These are phyloP conservation scores for Pangasius krempfi DNA, from an alignment of 2,797 vertebrate species.

Conservation along the genomic window DNA sequence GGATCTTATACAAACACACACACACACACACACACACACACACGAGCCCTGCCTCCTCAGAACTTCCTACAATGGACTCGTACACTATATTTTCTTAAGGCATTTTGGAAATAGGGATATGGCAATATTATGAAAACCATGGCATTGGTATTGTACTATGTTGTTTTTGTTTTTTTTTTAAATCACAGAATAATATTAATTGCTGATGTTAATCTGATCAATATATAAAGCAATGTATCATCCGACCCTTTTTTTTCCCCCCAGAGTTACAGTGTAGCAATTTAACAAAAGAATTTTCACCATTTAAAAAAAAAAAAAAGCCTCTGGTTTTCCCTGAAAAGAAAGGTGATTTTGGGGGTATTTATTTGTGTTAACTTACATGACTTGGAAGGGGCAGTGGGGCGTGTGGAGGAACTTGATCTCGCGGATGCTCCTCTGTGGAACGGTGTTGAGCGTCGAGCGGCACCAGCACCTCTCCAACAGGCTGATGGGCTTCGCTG, in stretches of 20 bases:
- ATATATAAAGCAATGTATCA: not conserved
- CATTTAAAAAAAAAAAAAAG: not conserved
- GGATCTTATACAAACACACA: not conserved
- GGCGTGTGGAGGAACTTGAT: constrained; percentile 84
- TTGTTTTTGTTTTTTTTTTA: too few species aligned
- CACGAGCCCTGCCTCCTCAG: not conserved
- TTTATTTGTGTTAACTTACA: constrained; percentile 69
- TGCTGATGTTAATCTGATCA: not conserved
- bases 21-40: not conserved
- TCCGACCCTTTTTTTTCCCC: not conserved
- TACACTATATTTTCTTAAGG: not conserved
- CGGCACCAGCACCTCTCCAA: constrained; percentile 82
- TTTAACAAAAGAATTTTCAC: not conserved
- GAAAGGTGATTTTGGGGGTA: not conserved
- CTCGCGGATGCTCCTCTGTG: constrained; percentile 80
- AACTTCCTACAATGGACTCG: not conserved
- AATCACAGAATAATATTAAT: not conserved
- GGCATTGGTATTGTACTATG: not conserved
- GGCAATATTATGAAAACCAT: not conserved
- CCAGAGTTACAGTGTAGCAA: not conserved
- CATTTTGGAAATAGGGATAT: not conserved
- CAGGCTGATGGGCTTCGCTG: constrained; percentile 82
- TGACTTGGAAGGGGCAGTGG: constrained; percentile 85
- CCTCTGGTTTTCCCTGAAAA: not conserved
- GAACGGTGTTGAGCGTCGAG: constrained; percentile 78